Base-by-base conservation (phyloP, 1,140 invertebrate genomes). In the Lucilia cuprina region DNA sequence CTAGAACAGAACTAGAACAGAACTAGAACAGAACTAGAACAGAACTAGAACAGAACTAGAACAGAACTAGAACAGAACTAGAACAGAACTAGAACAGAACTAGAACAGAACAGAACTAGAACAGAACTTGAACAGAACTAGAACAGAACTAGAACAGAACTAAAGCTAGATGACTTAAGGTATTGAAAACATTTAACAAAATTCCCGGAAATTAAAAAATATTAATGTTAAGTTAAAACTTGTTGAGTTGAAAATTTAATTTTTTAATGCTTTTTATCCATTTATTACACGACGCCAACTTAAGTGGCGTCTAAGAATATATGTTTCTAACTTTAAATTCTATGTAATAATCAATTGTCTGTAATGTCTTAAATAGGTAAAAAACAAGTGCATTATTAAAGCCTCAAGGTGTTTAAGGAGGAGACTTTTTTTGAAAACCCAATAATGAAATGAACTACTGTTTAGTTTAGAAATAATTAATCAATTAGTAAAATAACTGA, bases 371-470 rank as follows among this genome's bases (percentile, higher is more conserved):
- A 41, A 41, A 41, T 41, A 41, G 5, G 5, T 41, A 41, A 10
- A 41, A 78, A 47, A 80, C 77, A 80, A 80, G 77, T 80, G 77
- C 41, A 80, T 19, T 25, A 19, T 21, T 21, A 21, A 49, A n/a
- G 41, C 41, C 77, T 25, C 47, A 25, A 80, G 77, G 35, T 49
- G 41, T 21, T 49, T 41, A 2, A 5, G 35, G 34, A n/a, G n/a
- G 35, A 49, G 75, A 30, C 77, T 80, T 21, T 47, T 47, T 30
- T 30, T 30, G 25, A 30, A 30, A 30, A 30, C 25, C 75, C 41
- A 41, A n/a, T 78, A 75, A 75, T 75, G 74, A 30, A 30, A 75
- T 77, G 35, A 35, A 80, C 77, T 80, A 80, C 77, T 80, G 77
- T 80, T 50, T 80, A 49, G 77, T 80, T n/a, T 19, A 41, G 14